phyloP scores from a whole-genome alignment of 2,113 vertebrate genomes.

The Scalopus aquaticus region DNA sequence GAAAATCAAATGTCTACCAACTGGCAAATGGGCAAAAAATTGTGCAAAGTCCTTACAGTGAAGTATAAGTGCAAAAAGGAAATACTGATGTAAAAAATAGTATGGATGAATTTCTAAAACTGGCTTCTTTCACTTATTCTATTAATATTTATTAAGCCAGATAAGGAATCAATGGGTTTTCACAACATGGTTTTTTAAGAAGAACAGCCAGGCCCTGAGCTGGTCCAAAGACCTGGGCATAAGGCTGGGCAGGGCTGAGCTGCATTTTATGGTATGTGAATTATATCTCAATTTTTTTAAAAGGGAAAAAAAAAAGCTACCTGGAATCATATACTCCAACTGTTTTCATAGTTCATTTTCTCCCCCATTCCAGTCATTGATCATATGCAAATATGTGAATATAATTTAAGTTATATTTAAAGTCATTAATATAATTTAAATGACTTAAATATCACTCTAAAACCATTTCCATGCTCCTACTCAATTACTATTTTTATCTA shows the following conservation, averaged over 20 bases:
- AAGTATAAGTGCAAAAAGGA: background rate
- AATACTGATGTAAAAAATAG: background rate
- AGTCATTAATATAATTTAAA: no score
- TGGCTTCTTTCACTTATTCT: background rate
- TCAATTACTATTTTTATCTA: background rate
- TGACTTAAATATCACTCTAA: background rate
- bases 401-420: background rate
- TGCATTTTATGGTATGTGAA: background rate
- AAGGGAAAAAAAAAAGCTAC: background rate
- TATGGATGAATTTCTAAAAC: background rate
- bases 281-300: background rate
- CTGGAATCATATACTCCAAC: background rate
- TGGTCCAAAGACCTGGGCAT: no score
- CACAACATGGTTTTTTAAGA: background rate
- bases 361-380: background rate
- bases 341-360: background rate
- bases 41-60: background rate
- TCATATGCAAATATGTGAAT: background rate
- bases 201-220: background rate
- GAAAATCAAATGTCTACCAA: background rate
- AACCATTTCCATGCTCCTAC: background rate
- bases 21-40: background rate
- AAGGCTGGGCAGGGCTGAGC: no score
- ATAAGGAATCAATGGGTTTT: background rate
- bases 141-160: background rate